phyloP scores from a whole-genome alignment of 2,113 vertebrate genomes.

The Pelecanus crispus region DNA sequence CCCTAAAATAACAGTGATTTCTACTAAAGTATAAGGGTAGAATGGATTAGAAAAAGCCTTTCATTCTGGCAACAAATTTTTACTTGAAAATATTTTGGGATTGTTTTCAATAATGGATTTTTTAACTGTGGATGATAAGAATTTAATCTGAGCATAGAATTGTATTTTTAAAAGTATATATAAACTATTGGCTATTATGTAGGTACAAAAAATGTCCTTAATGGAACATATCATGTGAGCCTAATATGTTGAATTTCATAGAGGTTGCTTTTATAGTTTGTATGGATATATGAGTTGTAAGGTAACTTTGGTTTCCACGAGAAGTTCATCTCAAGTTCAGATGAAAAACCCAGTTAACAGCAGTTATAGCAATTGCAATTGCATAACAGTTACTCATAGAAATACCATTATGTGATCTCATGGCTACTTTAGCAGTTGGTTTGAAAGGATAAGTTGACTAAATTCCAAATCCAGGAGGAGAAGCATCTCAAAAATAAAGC shows the following conservation, averaged over 20 bases:
- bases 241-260: not conserved
- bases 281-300: not conserved
- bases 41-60: not conserved
- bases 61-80: not conserved
- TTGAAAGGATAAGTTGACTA: not conserved
- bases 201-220: not conserved
- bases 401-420: not conserved
- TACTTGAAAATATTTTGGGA: not conserved
- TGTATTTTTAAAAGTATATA: not conserved
- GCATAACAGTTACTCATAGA: not conserved
- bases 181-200: not conserved
- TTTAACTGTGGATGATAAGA: not conserved
- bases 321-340: not conserved
- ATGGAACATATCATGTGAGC: not conserved
- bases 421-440: not conserved
- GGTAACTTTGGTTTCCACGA: not conserved
- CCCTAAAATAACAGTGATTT: not conserved
- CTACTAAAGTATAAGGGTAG: not conserved
- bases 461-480: not conserved
- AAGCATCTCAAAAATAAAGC: not conserved
- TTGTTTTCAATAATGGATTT: not conserved
- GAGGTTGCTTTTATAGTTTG: not conserved
- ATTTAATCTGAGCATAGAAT: not conserved
- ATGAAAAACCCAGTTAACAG: not conserved
- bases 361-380: not conserved